Evolutionary conservation across 2,797 vertebrate species (phyloP).

Genomic region (Adelosebastes latens): DNA sequence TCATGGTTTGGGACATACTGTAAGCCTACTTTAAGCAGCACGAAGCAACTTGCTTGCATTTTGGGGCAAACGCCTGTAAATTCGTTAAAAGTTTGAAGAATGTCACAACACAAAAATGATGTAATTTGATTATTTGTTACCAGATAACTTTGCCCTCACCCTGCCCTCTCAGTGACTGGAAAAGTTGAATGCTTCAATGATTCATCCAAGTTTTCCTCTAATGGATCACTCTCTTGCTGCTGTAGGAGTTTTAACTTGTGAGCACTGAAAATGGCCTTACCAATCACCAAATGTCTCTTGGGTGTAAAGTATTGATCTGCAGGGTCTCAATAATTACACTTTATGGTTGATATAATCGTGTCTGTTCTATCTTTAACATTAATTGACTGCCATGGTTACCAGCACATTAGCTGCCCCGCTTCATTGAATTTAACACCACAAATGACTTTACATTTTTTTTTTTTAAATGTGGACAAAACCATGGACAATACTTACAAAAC

Average conservation of each 20-base stretch:
- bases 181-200: background rate
- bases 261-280: background rate
- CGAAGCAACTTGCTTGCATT: background rate
- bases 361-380: background rate
- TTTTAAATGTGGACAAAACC: background rate
- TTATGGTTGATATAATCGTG: background rate
- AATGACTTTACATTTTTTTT: background rate
- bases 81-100: background rate
- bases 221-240: background rate
- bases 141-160: background rate
- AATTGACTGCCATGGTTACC: background rate
- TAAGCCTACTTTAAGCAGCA: background rate
- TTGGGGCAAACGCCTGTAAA: background rate
- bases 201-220: background rate
- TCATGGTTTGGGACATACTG: background rate
- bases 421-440: background rate
- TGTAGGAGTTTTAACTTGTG: background rate
- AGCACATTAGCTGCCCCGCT: background rate
- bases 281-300: background rate
- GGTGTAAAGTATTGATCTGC: background rate
- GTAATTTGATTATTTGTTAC: slow-evolving; percentile 4
- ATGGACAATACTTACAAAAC: background rate
- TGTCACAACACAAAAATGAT: background rate
- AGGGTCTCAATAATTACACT: background rate
- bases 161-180: background rate